A percentile compares a stretch with the other conserved stretches of the same genome.
Conservation (phyloP, 2,888 invertebrate genomes). For the Ormyrus pomaceus region DNA sequence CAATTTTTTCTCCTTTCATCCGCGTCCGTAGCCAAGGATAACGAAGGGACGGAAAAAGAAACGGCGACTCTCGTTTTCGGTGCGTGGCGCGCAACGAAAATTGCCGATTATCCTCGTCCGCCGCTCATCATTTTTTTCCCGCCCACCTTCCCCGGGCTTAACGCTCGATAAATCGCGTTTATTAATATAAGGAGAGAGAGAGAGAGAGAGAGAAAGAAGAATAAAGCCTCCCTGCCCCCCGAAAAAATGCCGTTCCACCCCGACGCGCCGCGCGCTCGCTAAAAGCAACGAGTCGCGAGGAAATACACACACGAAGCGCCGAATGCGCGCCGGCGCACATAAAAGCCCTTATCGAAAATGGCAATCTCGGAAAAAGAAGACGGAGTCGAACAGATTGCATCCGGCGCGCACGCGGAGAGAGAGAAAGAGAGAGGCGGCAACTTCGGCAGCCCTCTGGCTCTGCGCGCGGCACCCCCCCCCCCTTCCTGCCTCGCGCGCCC, state of each 20-base stretch:
- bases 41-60: background rate
- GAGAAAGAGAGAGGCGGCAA: background rate
- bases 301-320: background rate
- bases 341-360: slow-evolving; percentile 21
- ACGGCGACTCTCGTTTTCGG: background rate
- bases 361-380: slow-evolving; percentile 24
- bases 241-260: background rate
- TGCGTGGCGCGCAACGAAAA: slow-evolving; percentile 29
- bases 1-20: slow-evolving; percentile 39
- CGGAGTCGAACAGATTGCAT: slow-evolving; percentile 21
- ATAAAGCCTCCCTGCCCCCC: too few relatives aligned
- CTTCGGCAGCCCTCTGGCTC: too few relatives aligned
- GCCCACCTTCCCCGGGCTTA: slow-evolving; percentile 24
- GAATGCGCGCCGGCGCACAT: background rate
- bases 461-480: too few relatives aligned
- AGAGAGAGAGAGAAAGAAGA: background rate
- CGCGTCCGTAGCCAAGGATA: slow-evolving; percentile 29
- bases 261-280: background rate
- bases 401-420: background rate
- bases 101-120: slow-evolving; percentile 46
- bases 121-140: slow-evolving; percentile 1
- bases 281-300: background rate
- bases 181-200: slow-evolving; percentile 25
- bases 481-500: too few relatives aligned
- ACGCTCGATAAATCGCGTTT: slow-evolving; percentile 52